Base-by-base conservation (phyloP, 2,797 vertebrate species). In the Gymnocypris eckloni region DNA sequence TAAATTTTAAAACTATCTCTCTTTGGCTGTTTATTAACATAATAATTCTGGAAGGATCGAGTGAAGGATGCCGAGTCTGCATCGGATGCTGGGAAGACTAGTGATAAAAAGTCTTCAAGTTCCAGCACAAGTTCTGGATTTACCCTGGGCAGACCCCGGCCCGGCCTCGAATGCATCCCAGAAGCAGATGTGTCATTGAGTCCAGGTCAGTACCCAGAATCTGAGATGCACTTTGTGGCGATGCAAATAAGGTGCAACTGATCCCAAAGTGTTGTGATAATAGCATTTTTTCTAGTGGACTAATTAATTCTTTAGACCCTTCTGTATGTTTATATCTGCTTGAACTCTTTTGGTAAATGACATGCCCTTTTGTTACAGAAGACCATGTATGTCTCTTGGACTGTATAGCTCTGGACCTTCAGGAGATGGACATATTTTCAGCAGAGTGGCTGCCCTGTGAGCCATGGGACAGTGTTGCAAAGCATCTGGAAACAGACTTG, bases 391-490 rank as follows among this genome's bases (percentile, higher is more conserved):
- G 98, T 90, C 93, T 99, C 89, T 88, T 99, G 89, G 98, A 99
- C 93, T 99, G 98, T 94, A 97, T 99, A 75, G 91, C 97, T 2
- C 92, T 99, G 88, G 98, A 99, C 89, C 96, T 99, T 67, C 98
- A 99, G 91, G 97, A 99, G 93, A 97, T 99, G 97, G 95, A 99
- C 88, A 97, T 99, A 89, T 99, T 99, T 92, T 96, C 98, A 45
- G 98, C 97, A 0, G 95, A 97, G 90, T 94, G 95, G 5, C 88
- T 91, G 0, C 94, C 96, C 11, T 92, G 91, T 66, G 95, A 96
- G 11, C 91, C 92, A 20, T 87, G 92, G 86, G 90, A 92, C 28
- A 92, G 94, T 41, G 90, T 89, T 1, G 81, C 82, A 13, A 96
- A 96, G 78, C 92, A 90, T 41, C 76, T 64, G 0, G 92, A 93